Evolutionary conservation across 2,113 vertebrate genomes (phyloP), one percentile per base, ranked within the genome.

Genomic region (Heterochromis multidens): DNA sequence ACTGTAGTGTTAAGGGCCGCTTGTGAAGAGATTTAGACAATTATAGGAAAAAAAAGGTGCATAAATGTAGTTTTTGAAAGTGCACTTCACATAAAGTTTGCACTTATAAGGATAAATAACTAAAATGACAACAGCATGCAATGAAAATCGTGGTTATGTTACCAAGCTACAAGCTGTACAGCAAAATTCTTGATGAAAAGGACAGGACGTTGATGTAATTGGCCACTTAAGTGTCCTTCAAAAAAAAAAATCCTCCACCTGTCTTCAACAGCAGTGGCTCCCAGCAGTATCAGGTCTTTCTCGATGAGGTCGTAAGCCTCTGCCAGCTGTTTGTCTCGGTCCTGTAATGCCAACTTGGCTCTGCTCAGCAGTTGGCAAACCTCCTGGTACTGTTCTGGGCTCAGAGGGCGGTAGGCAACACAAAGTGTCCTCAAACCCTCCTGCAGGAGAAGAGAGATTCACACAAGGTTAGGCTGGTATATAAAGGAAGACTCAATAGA

Each of bases 231-330:
- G 11, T 40, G 9, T 29, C 14, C 2, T 29, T 56, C 31, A 23
- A 2, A n/a, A 37, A 12, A 67, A 65, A 5, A 23, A 25, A n/a
- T 61, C 27, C 29, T 52, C 43, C 54, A 99, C 99, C 97, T 96
- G 94, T 99, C 99, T 94, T 99, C 99, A 4, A 99, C 99, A 4
- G 99, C 98, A 0, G 99, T 99, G 86, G 98, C 99, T 77, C 99
- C 99, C 46, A 99, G 96, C 90, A 99, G 96, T 60, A 97, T 95
- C 27, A 99, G 96, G 67, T 97, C 97, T 40, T 85, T 97, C 95
- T 99, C 99, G 11, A 99, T 97, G 23, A 96, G 80, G 89, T 99
- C 98, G 3, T 98, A 99, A 1, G 96, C 97, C 89, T 99, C 99
- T 0, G 97, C 96, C 65, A 99, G 91, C 6, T 97, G 97, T 89